Evolutionary conservation across 2,797 vertebrate species (phyloP).

Genomic region (Brachymystax lenok): DNA sequence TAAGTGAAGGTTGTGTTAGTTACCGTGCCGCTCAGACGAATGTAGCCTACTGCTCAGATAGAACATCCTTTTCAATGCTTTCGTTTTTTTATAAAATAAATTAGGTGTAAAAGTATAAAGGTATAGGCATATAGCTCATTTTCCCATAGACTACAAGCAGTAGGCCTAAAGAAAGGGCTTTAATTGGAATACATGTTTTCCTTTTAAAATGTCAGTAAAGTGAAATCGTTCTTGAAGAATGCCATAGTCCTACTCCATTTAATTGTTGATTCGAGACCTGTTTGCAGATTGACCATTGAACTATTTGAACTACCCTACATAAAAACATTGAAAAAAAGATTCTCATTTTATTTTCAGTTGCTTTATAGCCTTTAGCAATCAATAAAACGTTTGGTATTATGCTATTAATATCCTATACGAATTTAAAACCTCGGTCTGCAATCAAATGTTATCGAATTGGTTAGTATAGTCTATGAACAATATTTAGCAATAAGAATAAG

Average conservation of each 20-base stretch:
- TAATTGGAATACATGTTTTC: not conserved
- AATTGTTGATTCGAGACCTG: not conserved
- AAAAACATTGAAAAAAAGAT: constrained; percentile 9
- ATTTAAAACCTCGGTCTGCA: not conserved
- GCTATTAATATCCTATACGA: not conserved
- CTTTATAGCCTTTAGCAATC: constrained; percentile 50
- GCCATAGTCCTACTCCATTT: not conserved
- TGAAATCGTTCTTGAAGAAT: not conserved
- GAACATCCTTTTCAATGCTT: not conserved
- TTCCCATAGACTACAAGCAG: not conserved
- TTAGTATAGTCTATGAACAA: not conserved
- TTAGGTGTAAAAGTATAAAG: not conserved
- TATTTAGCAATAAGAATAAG: not conserved
- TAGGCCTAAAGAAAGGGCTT: not conserved
- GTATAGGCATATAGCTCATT: not conserved
- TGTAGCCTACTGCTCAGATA: not conserved
- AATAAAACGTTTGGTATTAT: constrained; percentile 40
- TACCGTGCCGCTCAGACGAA: not conserved
- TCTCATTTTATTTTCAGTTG: constrained; percentile 26
- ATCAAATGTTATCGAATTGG: not conserved
- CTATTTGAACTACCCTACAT: not conserved
- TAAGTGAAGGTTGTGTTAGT: too few species aligned
- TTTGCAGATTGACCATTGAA: too few species aligned
- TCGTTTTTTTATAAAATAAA: not conserved
- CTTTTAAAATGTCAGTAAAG: not conserved